Conservation (phyloP, 1,140 invertebrate genomes). For the Papilio machaon region DNA sequence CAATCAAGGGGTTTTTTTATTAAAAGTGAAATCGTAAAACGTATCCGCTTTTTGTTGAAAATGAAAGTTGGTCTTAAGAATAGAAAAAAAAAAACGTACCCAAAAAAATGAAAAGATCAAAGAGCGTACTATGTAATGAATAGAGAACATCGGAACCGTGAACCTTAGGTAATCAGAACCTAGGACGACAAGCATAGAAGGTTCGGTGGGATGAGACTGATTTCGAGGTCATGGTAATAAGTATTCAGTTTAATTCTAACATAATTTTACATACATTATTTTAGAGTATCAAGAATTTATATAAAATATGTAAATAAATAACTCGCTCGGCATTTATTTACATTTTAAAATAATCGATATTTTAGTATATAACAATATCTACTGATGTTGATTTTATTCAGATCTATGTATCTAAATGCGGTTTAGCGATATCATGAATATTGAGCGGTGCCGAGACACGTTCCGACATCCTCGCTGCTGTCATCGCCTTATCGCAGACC, state of each 20-base stretch:
- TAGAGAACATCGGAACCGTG: background rate
- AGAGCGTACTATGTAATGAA: background rate
- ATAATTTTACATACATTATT: background rate
- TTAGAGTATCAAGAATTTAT: background rate
- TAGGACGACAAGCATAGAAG: background rate
- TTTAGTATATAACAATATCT: conserved; percentile 15
- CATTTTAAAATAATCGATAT: background rate
- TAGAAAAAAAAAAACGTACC: conserved; percentile 9
- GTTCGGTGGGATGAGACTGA: background rate
- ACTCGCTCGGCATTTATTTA: background rate
- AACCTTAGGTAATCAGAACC: background rate
- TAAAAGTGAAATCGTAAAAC: conserved; percentile 46
- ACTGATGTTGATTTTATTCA: conserved; percentile 20
- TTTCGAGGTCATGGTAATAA: background rate
- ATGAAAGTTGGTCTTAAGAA: conserved; percentile 56
- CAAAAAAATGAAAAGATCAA: background rate
- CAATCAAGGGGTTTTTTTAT: conserved; percentile 46
- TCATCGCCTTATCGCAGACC: conserved; percentile 32
- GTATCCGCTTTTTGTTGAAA: conserved; percentile 63
- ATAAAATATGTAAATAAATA: conserved; percentile 12
- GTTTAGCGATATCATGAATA: conserved; percentile 38
- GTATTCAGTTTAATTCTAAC: background rate
- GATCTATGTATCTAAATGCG: conserved; percentile 27
- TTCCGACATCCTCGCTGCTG: conserved; percentile 29
- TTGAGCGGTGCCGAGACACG: conserved; percentile 22